Percentiles rank a stretch among this genome's conserved stretches.
Conservation (phyloP, 2,888 invertebrate genomes). For the Spodoptera littoralis region DNA sequence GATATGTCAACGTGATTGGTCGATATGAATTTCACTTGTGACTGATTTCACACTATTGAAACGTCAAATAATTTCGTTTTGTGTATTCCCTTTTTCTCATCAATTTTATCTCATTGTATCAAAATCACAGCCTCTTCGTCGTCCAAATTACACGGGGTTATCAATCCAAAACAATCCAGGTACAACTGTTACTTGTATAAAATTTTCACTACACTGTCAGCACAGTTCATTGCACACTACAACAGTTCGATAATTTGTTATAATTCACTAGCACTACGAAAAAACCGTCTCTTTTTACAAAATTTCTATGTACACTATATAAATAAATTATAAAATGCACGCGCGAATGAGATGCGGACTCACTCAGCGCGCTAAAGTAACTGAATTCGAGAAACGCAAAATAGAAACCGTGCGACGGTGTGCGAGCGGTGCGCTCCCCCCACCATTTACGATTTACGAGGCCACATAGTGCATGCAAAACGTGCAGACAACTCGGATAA, state of each 20-base stretch:
- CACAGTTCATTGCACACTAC: slow-evolving; percentile 72
- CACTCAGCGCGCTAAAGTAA: slow-evolving; percentile 83
- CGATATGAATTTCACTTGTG: slow-evolving; percentile 68
- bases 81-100: slow-evolving; percentile 65
- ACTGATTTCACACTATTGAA: slow-evolving; percentile 77
- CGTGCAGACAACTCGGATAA: slow-evolving; percentile 71
- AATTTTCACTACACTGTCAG: slow-evolving; percentile 76
- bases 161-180: slow-evolving; percentile 74
- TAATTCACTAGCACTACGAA: slow-evolving; percentile 71
- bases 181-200: slow-evolving; percentile 62
- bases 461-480: slow-evolving; percentile 81
- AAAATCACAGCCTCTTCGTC: slow-evolving; percentile 75
- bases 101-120: slow-evolving; percentile 50
- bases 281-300: slow-evolving; percentile 67
- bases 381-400: slow-evolving; percentile 87
- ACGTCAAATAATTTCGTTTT: slow-evolving; percentile 76
- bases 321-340: slow-evolving; percentile 80
- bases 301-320: slow-evolving; percentile 75
- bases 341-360: slow-evolving; percentile 74
- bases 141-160: slow-evolving; percentile 61
- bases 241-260: slow-evolving; percentile 69
- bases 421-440: slow-evolving; percentile 79
- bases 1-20: slow-evolving; percentile 64
- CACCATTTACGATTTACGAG: slow-evolving; percentile 84
- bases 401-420: slow-evolving; percentile 86